phyloP scores from a whole-genome alignment of 2,797 vertebrate species.

The Poecilia gillii region DNA sequence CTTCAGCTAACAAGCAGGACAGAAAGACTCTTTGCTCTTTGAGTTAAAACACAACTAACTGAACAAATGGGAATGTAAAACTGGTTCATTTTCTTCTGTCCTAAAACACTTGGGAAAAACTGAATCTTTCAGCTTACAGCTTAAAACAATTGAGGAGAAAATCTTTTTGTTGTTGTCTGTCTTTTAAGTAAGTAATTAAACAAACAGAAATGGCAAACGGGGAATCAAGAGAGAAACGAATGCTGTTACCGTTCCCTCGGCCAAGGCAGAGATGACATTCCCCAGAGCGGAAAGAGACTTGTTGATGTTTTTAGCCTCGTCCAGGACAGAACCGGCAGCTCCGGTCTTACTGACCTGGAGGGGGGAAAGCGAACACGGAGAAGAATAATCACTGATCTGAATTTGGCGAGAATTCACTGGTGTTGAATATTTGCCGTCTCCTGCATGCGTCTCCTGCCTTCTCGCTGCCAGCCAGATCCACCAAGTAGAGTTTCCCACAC shows the following conservation, averaged over 20 bases:
- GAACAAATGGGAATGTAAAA: not conserved
- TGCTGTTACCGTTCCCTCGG: conserved; percentile 91
- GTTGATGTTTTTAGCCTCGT: conserved; percentile 99
- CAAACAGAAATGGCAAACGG: not conserved
- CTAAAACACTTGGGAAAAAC: not conserved
- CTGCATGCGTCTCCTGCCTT: conserved; percentile 78
- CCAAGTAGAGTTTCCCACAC: conserved; percentile 94
- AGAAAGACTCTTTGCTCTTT: not conserved
- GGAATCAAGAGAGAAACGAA: not conserved
- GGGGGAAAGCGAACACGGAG: not conserved
- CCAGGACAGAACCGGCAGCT: conserved; percentile 94
- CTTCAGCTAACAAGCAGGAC: not conserved
- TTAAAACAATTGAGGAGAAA: not conserved
- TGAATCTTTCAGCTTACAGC: not conserved
- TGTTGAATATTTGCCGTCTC: not conserved
- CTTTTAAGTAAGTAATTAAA: not conserved
- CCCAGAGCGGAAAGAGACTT: conserved; percentile 97
- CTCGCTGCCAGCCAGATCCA: conserved; percentile 94
- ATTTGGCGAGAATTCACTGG: not conserved
- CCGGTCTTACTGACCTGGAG: conserved; percentile 97
- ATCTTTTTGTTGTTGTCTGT: not conserved
- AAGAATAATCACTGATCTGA: not conserved
- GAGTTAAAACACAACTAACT: not conserved
- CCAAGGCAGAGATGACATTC: conserved; percentile 97
- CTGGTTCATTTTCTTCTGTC: not conserved